These are phyloP conservation scores for Leucozona laternaria DNA, from an alignment of 2,888 invertebrate species.

Conservation along the genomic window DNA sequence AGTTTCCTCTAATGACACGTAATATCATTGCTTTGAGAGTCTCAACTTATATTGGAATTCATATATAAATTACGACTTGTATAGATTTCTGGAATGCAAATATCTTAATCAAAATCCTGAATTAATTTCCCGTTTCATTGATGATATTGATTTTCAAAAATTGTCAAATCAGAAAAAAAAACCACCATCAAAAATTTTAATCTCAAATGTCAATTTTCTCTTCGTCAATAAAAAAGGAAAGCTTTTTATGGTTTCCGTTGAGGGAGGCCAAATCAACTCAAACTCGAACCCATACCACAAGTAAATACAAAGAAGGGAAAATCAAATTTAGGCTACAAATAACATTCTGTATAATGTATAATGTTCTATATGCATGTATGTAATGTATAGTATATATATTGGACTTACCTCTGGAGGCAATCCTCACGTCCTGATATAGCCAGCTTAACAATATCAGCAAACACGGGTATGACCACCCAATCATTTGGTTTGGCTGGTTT, in stretches of 20 bases:
- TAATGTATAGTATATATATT: not conserved
- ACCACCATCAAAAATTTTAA: conserved; percentile 63
- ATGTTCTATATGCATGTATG: not conserved
- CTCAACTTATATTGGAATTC: not conserved
- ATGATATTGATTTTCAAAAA: conserved; percentile 7
- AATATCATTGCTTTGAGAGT: too few relatives aligned
- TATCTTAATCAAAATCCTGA: conserved; percentile 22
- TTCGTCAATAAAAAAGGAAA: conserved; percentile 37
- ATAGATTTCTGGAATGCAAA: not conserved
- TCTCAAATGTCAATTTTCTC: conserved; percentile 65
- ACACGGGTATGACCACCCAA: conserved; percentile 84
- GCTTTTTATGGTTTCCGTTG: conserved; percentile 45
- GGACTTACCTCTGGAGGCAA: conserved; percentile 82
- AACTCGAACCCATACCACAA: not conserved
- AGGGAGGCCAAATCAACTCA: conserved; percentile 18
- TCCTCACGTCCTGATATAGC: conserved; percentile 83
- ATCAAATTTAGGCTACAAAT: conserved; percentile 64
- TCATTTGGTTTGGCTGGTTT: conserved; percentile 81
- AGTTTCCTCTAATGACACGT: not conserved
- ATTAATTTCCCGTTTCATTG: not conserved
- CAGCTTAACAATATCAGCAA: conserved; percentile 84
- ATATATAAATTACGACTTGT: not conserved
- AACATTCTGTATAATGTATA: conserved; percentile 16
- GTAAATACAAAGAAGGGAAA: conserved; percentile 11
- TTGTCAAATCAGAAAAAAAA: conserved; percentile 11